Percentiles rank a stretch among this genome's conserved stretches.
phyloP scores from a whole-genome alignment of 2,888 invertebrate genomes.

The Merodon equestris region DNA sequence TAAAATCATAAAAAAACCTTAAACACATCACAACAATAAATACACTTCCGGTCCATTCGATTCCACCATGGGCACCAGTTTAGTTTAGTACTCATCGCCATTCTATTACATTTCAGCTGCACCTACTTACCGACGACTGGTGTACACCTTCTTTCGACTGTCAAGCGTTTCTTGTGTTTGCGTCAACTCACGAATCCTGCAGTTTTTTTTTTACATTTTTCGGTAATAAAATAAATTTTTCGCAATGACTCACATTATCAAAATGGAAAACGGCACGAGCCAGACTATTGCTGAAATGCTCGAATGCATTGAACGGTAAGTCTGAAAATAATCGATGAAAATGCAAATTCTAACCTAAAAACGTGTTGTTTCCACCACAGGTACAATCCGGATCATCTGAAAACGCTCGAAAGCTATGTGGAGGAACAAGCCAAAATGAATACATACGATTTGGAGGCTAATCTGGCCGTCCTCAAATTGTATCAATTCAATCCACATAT shows the following conservation, averaged over 20 bases:
- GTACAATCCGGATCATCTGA: conserved; percentile 97
- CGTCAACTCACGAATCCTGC: conserved; percentile 37
- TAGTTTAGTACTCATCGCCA: conserved; percentile 1
- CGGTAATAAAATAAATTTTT: conserved; percentile 26
- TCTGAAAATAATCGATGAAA: conserved; percentile 19
- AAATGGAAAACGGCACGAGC: conserved; percentile 79
- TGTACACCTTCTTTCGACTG: conserved; percentile 55
- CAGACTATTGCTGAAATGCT: conserved; percentile 90
- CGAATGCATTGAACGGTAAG: conserved; percentile 94
- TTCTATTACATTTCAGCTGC: conserved; percentile 20
- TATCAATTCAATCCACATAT: conserved; percentile 97
- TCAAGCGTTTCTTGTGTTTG: conserved; percentile 60
- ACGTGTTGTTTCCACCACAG: conserved; percentile 80
- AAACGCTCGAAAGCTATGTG: conserved; percentile 94
- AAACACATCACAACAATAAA: no score
- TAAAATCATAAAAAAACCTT: no score
- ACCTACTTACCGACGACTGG: conserved; percentile 40
- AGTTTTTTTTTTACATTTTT: conserved; percentile 36
- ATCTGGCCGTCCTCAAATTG: conserved; percentile 96
- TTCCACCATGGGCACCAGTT: neutral
- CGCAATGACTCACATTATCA: conserved; percentile 77
- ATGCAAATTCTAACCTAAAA: conserved; percentile 67
- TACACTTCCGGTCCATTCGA: no score
- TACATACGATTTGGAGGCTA: conserved; percentile 97
- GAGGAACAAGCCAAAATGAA: conserved; percentile 95